Evolutionary conservation across 2,797 vertebrate genomes (phyloP).

Genomic region (Cygnus olor): DNA sequence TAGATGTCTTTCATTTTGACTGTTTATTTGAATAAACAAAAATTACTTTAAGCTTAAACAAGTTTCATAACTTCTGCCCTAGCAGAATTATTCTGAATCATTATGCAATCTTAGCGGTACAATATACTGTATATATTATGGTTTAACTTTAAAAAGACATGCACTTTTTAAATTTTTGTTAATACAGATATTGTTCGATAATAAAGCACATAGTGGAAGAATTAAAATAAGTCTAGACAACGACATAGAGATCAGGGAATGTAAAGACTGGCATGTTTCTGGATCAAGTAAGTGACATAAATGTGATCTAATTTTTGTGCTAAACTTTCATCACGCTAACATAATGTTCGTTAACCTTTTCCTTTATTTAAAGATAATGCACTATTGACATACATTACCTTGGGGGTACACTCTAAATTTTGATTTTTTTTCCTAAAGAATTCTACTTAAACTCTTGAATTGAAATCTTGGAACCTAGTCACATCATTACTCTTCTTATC

Average conservation of each 20-base stretch:
- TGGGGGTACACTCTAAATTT: background rate
- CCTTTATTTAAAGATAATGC: background rate
- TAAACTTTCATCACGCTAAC: background rate
- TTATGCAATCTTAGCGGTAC: background rate
- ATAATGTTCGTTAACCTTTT: background rate
- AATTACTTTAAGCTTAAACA: background rate
- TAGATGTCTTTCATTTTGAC: background rate
- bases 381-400: background rate
- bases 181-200: slow-evolving; percentile 91
- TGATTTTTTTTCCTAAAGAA: background rate
- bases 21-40: background rate
- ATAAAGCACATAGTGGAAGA: slow-evolving; percentile 91
- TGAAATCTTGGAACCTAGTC: background rate
- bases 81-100: background rate
- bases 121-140: background rate
- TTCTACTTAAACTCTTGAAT: background rate
- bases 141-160: background rate
- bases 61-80: background rate
- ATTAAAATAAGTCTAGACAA: slow-evolving; percentile 89
- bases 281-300: slow-evolving; percentile 85
- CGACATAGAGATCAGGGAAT: slow-evolving; percentile 88
- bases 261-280: slow-evolving; percentile 90
- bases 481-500: background rate
- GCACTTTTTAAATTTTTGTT: background rate
- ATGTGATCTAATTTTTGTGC: background rate